Conservation (phyloP, 2,113 vertebrate genomes). For the Phalacrocorax carbo region DNA sequence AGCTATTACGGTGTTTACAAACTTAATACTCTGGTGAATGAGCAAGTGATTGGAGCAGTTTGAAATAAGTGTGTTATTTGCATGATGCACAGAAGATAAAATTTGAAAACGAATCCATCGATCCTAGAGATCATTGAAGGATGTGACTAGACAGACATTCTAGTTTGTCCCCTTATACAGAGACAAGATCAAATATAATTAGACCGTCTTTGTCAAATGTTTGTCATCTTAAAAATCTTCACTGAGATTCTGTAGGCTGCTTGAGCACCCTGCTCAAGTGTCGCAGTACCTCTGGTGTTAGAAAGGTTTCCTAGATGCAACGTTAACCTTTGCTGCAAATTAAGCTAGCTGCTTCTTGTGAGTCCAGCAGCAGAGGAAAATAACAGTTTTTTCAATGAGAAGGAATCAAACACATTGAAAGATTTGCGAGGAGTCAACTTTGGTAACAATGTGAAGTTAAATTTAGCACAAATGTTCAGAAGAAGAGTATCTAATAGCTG, state of each 20-base stretch:
- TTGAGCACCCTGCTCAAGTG: not conserved
- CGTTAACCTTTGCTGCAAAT: not conserved
- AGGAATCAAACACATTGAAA: not conserved
- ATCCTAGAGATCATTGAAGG: not conserved
- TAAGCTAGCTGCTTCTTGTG: not conserved
- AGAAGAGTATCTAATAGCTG: not conserved
- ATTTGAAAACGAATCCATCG: not conserved
- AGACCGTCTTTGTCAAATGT: not conserved
- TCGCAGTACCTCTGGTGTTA: not conserved
- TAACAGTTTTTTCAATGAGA: not conserved
- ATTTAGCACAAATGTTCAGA: not conserved
- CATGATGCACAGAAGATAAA: not conserved
- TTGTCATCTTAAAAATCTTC: not conserved
- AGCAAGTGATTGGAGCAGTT: not conserved
- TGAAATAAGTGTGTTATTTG: not conserved
- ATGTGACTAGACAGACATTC: not conserved
- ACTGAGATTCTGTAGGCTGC: not conserved
- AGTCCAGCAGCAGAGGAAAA: not conserved
- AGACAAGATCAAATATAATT: not conserved
- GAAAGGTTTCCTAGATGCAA: not conserved
- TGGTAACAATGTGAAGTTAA: not conserved
- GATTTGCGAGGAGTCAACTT: conserved; percentile 33
- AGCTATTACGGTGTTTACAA: not conserved
- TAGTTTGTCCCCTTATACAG: not conserved
- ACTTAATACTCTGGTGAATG: not conserved